These are phyloP conservation scores for Zaprionus lineosus DNA, from an alignment of 2,888 invertebrate species.

Conservation along the genomic window DNA sequence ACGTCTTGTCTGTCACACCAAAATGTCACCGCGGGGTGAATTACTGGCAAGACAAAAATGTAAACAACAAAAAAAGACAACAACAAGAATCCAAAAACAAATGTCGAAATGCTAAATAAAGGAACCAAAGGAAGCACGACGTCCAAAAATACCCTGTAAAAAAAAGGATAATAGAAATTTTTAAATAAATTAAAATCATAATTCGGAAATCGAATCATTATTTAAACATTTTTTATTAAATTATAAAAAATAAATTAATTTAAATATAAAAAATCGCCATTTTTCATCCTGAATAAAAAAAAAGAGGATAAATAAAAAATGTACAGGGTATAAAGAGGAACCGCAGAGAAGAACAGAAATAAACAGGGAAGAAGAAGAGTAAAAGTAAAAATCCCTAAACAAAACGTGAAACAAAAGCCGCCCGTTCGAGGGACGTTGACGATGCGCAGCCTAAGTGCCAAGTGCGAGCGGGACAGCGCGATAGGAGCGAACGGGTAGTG, in stretches of 20 bases:
- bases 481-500: not conserved
- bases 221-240: not conserved
- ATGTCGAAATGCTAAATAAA: not conserved
- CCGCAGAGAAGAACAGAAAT: slow-evolving; percentile 21
- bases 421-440: slow-evolving; percentile 38
- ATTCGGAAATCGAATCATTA: too few species aligned
- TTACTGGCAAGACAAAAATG: slow-evolving; percentile 66
- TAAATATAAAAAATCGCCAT: not conserved
- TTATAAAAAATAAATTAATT: not conserved
- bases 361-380: slow-evolving; percentile 32
- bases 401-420: slow-evolving; percentile 62
- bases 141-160: slow-evolving; percentile 13
- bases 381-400: slow-evolving; percentile 44
- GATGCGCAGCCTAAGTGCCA: slow-evolving; percentile 34
- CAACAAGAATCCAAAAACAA: slow-evolving; percentile 25
- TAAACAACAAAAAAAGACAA: slow-evolving; percentile 52
- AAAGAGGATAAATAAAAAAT: not conserved
- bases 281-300: not conserved
- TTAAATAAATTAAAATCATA: too few species aligned
- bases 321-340: slow-evolving; percentile 30
- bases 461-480: slow-evolving; percentile 55
- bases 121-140: slow-evolving; percentile 2
- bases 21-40: slow-evolving; percentile 81
- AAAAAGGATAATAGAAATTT: not conserved
- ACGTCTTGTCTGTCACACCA: slow-evolving; percentile 81